Conservation (phyloP, 1,140 invertebrate species). For the Glossosoma conforme region DNA sequence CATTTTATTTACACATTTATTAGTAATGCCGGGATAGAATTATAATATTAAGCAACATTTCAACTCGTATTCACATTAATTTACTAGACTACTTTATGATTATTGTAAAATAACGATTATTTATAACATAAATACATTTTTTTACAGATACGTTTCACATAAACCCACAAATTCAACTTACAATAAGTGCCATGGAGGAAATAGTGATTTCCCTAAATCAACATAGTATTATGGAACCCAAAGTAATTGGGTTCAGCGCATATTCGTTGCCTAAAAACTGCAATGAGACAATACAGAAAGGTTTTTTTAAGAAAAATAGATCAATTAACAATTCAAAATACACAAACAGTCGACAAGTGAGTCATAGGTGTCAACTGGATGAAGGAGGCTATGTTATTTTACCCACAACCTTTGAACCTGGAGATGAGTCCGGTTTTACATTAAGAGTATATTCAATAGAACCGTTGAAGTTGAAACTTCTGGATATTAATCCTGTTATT, state of each 20-base stretch:
- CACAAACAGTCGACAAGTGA: conserved; percentile 86
- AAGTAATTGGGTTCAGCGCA: conserved; percentile 90
- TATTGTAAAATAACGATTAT: too few relatives aligned
- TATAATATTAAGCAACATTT: too few relatives aligned
- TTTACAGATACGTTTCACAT: conserved; percentile 87
- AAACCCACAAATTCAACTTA: conserved; percentile 83
- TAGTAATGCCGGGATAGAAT: too few relatives aligned
- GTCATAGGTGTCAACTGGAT: conserved; percentile 72
- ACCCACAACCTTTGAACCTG: conserved; percentile 88
- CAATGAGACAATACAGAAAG: conserved; percentile 58
- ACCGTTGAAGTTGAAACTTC: conserved; percentile 74
- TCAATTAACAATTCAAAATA: conserved; percentile 87
- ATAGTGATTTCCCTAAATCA: conserved; percentile 85
- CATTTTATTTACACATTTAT: too few relatives aligned
- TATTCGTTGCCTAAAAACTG: conserved; percentile 61
- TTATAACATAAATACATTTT: too few relatives aligned
- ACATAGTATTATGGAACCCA: conserved; percentile 86
- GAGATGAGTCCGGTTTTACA: conserved; percentile 82
- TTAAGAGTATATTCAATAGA: conserved; percentile 77
- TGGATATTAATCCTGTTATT: conserved; percentile 70
- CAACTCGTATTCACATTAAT: too few relatives aligned
- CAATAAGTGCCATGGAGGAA: conserved; percentile 77
- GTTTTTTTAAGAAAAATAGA: conserved; percentile 85
- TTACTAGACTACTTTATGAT: too few relatives aligned
- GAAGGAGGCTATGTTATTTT: conserved; percentile 80